Conservation (phyloP, 1,140 invertebrate species). For the Laupala kohalensis region DNA sequence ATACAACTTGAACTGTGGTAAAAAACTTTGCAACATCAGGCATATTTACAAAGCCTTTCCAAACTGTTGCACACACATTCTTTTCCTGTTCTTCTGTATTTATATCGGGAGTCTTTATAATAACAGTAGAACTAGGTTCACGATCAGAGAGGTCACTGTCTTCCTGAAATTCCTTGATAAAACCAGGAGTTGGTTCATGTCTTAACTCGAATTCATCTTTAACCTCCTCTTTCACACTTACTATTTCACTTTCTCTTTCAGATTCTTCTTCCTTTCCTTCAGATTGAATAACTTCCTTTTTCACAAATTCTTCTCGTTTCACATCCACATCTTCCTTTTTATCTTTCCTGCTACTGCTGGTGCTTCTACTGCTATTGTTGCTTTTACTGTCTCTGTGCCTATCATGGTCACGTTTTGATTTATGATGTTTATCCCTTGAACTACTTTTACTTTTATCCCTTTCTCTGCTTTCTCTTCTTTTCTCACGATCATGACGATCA, state of each 20-base stretch:
- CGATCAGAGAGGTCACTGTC: constrained; percentile 26
- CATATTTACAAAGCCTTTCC: constrained; percentile 82
- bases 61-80: constrained; percentile 33
- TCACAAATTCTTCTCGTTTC: constrained; percentile 21
- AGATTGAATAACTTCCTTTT: not conserved
- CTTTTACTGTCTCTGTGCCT: constrained; percentile 22
- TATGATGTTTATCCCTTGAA: constrained; percentile 2
- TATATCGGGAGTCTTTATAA: constrained; percentile 39
- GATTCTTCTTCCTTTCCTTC: not conserved
- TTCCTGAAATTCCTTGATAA: not conserved
- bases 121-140: constrained; percentile 43
- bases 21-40: constrained; percentile 81
- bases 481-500: constrained; percentile 16
- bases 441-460: constrained; percentile 23
- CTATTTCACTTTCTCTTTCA: constrained; percentile 2
- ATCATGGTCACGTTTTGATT: not conserved
- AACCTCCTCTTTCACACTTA: not conserved
- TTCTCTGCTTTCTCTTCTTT: constrained; percentile 24
- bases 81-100: constrained; percentile 18
- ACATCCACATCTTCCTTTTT: constrained; percentile 15
- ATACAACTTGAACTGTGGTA: constrained; percentile 65
- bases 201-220: constrained; percentile 2
- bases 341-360: constrained; percentile 19
- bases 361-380: constrained; percentile 20
- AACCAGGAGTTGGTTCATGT: not conserved